Base-by-base conservation (phyloP, 2,113 vertebrate genomes). In the Daubentonia madagascariensis region DNA sequence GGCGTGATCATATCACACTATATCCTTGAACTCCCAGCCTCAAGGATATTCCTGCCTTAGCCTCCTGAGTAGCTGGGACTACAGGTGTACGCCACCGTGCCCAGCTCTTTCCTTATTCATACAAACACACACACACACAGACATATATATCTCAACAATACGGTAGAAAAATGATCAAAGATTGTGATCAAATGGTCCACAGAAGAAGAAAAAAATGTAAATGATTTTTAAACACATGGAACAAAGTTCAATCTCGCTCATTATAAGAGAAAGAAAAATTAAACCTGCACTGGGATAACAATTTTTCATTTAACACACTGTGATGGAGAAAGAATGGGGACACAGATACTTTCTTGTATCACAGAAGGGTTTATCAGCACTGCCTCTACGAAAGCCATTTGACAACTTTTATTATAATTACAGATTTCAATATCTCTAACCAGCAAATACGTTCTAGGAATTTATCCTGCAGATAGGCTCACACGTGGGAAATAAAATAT, bases 381-480 rank as follows among this genome's bases (percentile, higher is more conserved):
- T 61, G 28, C 28, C 30, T 91, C 68, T 48, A 81, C 14, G 40
- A 73, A 35, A 73, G 12, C 48, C 84, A 61, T 50, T 90, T 59
- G 54, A 90, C 45, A 76, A 80, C 59, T 68, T 75, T 37, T 78
- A 30, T 89, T 32, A 92, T 76, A 92, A 89, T 65, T 59, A 97
- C 2, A 92, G 57, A 76, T 76, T 79, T 63, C 73, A 59, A 32
- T 59, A 76, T 78, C 23, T 93, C 48, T 73, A 23, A 72, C 18
- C 52, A 84, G 70, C n/a, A 52, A 84, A 87, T 35, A 61, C 22
- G 83, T 67, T 80, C n/a, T 61, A 79, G 30, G 40, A 94, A 67
- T 84, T 59, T 84, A 30, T 90, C 75, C 63, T 84, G 12, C 16
- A 79, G 70, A 52, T n/a, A 73, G 57, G n/a, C 40, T 83, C 18